phyloP scores from a whole-genome alignment of 2,888 invertebrate species.

The Camponotus fellah region DNA sequence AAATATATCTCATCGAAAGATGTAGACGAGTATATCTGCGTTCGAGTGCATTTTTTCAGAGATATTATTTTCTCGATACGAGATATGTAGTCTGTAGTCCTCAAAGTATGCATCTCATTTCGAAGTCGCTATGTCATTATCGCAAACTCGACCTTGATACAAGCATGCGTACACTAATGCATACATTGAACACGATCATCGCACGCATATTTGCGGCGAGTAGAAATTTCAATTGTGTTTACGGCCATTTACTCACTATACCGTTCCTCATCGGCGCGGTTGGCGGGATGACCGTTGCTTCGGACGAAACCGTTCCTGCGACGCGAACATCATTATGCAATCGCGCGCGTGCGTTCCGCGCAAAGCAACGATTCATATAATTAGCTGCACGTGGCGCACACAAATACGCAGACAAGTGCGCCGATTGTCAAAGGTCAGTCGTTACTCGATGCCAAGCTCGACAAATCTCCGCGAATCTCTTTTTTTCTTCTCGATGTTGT shows the following conservation, averaged over 20 bases:
- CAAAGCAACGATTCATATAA: conserved; percentile 25
- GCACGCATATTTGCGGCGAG: conserved; percentile 1
- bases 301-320: conserved; percentile 49
- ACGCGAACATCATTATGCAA: conserved; percentile 60
- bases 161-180: background rate
- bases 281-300: conserved; percentile 57
- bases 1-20: background rate
- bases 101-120: background rate
- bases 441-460: conserved; percentile 3
- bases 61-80: background rate
- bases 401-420: conserved; percentile 16
- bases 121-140: background rate
- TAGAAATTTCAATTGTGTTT: conserved; percentile 26
- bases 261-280: conserved; percentile 64
- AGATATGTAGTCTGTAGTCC: no score
- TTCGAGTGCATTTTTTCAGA: background rate
- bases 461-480: background rate
- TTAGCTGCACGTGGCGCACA: conserved; percentile 26
- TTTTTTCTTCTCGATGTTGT: background rate
- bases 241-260: conserved; percentile 63
- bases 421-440: conserved; percentile 38
- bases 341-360: conserved; percentile 22
- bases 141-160: background rate
- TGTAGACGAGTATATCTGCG: background rate
- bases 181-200: background rate